These are phyloP conservation scores for Apostichopus parvimensis DNA, from an alignment of 35 echinoderm and acorn worm genomes.

Conservation along the genomic window DNA sequence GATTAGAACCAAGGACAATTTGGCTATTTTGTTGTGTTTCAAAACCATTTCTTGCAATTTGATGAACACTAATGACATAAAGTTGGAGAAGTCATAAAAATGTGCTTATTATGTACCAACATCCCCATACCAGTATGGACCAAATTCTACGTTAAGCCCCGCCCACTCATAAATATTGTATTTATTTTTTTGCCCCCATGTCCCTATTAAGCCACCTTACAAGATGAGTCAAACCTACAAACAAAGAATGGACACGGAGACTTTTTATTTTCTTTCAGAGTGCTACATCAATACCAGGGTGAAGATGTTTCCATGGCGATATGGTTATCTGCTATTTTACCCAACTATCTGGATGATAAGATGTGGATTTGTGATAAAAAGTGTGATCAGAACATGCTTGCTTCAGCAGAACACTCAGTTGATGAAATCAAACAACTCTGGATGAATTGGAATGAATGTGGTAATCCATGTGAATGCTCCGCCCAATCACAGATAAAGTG, in stretches of 20 bases:
- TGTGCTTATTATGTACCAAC: too few species aligned
- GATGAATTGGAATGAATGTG: conserved; percentile 67
- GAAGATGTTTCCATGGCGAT: conserved; percentile 93
- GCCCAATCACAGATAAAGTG: neutral
- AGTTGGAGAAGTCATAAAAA: too few species aligned
- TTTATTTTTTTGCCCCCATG: too few species aligned
- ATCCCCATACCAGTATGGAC: too few species aligned
- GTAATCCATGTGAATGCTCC: conserved; percentile 75
- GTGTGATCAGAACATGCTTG: conserved; percentile 69
- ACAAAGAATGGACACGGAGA: too few species aligned
- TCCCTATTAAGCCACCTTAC: too few species aligned
- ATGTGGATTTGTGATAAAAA: conserved; percentile 74
- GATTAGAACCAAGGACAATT: too few species aligned
- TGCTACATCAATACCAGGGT: conserved; percentile 81
- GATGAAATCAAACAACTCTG: conserved; percentile 70
- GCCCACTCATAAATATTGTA: too few species aligned
- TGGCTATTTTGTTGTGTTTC: too few species aligned
- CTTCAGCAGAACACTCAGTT: conserved; percentile 73
- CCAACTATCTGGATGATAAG: conserved; percentile 78
- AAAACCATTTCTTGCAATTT: too few species aligned
- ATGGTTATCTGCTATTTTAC: conserved; percentile 82
- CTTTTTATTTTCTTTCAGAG: conserved; percentile 12
- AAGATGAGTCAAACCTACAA: neutral
- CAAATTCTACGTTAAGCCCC: too few species aligned
- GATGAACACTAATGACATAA: too few species aligned